phyloP scores from a whole-genome alignment of 2,797 vertebrate species.

The Enteromius trimaculatus region DNA sequence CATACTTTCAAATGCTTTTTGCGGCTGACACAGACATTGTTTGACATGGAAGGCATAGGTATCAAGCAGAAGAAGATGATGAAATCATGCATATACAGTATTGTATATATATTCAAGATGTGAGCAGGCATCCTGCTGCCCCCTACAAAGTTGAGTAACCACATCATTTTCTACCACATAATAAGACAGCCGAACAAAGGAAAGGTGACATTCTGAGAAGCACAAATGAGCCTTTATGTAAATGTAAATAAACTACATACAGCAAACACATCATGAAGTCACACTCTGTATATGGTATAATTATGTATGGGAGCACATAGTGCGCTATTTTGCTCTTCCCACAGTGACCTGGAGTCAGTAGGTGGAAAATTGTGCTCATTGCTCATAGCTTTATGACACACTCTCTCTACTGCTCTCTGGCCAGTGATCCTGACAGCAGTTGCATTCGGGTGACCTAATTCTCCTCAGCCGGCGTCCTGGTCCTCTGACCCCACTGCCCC shows the following conservation, averaged over 20 bases:
- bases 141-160: neutral
- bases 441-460: slow-evolving; percentile 64
- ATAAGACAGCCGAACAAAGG: neutral
- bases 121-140: neutral
- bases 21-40: neutral
- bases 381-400: slow-evolving; percentile 46
- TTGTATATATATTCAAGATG: too few relatives aligned
- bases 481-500: slow-evolving; percentile 9
- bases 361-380: slow-evolving; percentile 39
- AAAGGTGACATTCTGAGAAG: slow-evolving; percentile 9
- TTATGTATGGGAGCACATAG: neutral
- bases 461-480: slow-evolving; percentile 23
- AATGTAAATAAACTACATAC: neutral
- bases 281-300: slow-evolving; percentile 1
- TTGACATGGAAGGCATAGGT: neutral
- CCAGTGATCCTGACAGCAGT: slow-evolving; percentile 2
- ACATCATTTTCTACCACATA: neutral
- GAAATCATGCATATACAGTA: too few relatives aligned
- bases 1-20: neutral
- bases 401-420: slow-evolving; percentile 40
- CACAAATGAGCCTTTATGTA: neutral
- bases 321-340: slow-evolving; percentile 29
- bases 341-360: slow-evolving; percentile 52
- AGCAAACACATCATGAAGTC: neutral
- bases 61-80: too few relatives aligned